phyloP scores from a whole-genome alignment of 2,113 vertebrate species.

The Grus americana region DNA sequence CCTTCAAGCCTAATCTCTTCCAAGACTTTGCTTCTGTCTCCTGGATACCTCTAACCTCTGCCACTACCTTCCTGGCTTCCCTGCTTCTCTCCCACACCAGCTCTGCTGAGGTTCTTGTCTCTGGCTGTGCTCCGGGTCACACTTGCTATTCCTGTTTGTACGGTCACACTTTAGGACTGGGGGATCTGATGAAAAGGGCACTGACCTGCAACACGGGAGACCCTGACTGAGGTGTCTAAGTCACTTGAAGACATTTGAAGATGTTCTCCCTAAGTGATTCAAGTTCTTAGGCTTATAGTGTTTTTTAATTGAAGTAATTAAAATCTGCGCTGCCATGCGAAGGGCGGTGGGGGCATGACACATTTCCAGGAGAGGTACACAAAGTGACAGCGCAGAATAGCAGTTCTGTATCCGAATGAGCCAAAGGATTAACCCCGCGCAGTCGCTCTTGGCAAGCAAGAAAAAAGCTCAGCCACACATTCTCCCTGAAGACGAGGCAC shows the following conservation, averaged over 20 bases:
- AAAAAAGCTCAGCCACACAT: neutral
- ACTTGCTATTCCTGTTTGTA: neutral
- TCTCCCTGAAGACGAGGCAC: neutral
- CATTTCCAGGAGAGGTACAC: neutral
- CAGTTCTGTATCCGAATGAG: neutral
- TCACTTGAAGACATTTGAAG: neutral
- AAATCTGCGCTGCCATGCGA: neutral
- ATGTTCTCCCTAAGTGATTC: neutral
- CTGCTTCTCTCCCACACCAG: neutral
- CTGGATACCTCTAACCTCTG: neutral
- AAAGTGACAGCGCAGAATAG: neutral
- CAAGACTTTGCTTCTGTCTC: neutral
- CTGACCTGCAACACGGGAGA: neutral
- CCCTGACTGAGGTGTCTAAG: neutral
- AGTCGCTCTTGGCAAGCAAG: neutral
- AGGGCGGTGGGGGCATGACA: neutral
- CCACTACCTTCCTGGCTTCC: neutral
- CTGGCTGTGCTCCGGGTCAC: neutral
- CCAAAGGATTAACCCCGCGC: neutral
- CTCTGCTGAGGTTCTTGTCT: neutral
- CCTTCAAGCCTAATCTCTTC: neutral
- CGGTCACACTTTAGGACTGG: neutral
- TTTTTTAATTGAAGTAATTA: neutral
- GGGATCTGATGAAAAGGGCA: neutral
- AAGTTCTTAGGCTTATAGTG: neutral